Evolutionary conservation across 2,797 vertebrate species (phyloP), one percentile per base, ranked within the genome.

Genomic region (Okamejei kenojei): DNA sequence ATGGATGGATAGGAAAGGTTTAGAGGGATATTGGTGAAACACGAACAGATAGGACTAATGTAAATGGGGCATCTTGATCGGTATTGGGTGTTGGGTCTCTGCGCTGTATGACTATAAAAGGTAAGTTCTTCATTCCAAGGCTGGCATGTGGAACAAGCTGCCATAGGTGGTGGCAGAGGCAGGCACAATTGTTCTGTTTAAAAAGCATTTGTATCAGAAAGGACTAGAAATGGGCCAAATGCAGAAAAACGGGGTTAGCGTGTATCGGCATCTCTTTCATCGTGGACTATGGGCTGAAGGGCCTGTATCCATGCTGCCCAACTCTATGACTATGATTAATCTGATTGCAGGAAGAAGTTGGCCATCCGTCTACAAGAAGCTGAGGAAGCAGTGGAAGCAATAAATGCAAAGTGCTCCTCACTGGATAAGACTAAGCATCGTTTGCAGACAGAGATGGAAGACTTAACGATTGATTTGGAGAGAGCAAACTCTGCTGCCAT

Each of bases 351-450:
- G 95, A 99, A 98, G 95, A 99, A 99, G 96, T 94, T 99, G 95
- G 98, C 97, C 65, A 95, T 95, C 0, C 96, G 97, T 90, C 96
- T 99, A 90, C 98, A 99, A 95, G 98, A 99, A 93, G 97, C 98
- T 0, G 98, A 99, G 95, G 98, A 99, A 94, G 96, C 97, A 0
- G 96, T 98, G 23, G 98, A 98, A 95, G 96, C 97, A 0, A 97
- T 97, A 1, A 97, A 98, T 0, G 98, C 98, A 93, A 99, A 99
- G 95, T 98, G 98, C 93, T 97, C 98, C 0, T 99, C 98, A 0
- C 95, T 99, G 95, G 98, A 99, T 93, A 99, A 99, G 96, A 99
- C 98, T 81, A 99, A 99, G 95, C 97, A 99, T 90, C 96, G 98
- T 0, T 97, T 99, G 93, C 98, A 99, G 96, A 97, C 97, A 0